These are phyloP conservation scores for Lamproptera curius DNA, from an alignment of 2,888 invertebrate species.

Conservation along the genomic window DNA sequence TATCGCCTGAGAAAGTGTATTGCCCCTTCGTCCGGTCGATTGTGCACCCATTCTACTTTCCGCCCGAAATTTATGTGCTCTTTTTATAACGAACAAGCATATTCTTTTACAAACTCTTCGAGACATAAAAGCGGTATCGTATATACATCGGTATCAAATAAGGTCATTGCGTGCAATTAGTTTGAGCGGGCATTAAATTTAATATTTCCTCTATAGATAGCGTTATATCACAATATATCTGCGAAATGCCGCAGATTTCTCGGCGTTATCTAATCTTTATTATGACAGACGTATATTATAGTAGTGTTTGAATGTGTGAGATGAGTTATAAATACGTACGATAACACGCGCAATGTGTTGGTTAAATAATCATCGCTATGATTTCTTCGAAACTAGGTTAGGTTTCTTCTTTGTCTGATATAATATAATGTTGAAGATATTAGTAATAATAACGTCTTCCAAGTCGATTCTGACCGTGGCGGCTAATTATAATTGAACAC, in stretches of 20 bases:
- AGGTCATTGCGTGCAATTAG: conserved; percentile 33
- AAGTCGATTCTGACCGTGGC: no score
- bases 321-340: conserved; percentile 9
- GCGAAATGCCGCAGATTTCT: conserved; percentile 25
- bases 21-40: conserved; percentile 62
- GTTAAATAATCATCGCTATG: no score
- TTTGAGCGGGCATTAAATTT: conserved; percentile 38
- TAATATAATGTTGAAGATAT: no score
- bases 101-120: conserved; percentile 23
- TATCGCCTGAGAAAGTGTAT: conserved; percentile 53
- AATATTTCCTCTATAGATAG: conserved; percentile 54
- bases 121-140: conserved; percentile 21
- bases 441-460: no score
- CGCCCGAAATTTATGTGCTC: conserved; percentile 46
- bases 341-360: not conserved
- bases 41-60: conserved; percentile 51
- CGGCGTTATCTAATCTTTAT: conserved; percentile 27
- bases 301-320: conserved; percentile 6
- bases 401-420: no score
- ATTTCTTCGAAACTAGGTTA: no score
- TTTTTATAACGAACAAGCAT: conserved; percentile 30
- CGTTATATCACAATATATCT: conserved; percentile 26
- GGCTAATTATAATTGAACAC: no score
- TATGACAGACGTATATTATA: conserved; percentile 17
- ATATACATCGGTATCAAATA: conserved; percentile 30